Base-by-base conservation (phyloP, 2,888 invertebrate species). In the Erebia epiphron region DNA sequence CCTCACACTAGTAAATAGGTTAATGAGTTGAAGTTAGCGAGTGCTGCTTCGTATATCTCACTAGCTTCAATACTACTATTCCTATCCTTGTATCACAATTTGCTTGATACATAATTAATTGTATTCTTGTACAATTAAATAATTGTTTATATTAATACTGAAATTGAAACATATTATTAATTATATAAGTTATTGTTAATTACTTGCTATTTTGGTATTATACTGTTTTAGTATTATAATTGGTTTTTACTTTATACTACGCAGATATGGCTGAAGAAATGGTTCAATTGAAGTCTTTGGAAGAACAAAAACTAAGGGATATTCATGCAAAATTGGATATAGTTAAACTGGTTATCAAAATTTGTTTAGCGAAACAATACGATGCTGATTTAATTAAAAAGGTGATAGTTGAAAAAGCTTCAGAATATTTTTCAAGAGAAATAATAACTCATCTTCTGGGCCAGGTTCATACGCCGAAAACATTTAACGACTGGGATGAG, bases 261-360 rank as follows among this genome's bases (percentile, higher is more conserved):
- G 35, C 35, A 62, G 62, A 49, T 49, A 62, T 62, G 62, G 49
- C 46, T 62, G 21, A 18, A 16, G 41, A 60, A 2, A 62, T 49
- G 26, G 21, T 14, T 49, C 9, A 14, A 49, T 62, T 18, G 49
- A 49, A 61, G 9, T 49, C 62, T 21, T 8, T 11, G 2, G 21
- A 62, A 11, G 21, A 62, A 49, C 62, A 49, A 11, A 49, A 9
- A 46, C 14, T 49, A 9, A 21, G 14, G 3, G 62, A 62, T 49
- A 46, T 62, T 49, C 18, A 11, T 16, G 46, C 62, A 49, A 62
- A 62, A 62, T 14, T 62, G 21, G 21, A 49, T 8, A 46, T 62
- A 21, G 62, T 49, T 14, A 62, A 21, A 62, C 8, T 8, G 4
- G 16, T 62, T 49, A 8, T 46, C 2, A 21, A 21, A 46, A 5